These are phyloP conservation scores for Agapornis canus DNA, from an alignment of 2,797 vertebrate genomes.

Conservation along the genomic window DNA sequence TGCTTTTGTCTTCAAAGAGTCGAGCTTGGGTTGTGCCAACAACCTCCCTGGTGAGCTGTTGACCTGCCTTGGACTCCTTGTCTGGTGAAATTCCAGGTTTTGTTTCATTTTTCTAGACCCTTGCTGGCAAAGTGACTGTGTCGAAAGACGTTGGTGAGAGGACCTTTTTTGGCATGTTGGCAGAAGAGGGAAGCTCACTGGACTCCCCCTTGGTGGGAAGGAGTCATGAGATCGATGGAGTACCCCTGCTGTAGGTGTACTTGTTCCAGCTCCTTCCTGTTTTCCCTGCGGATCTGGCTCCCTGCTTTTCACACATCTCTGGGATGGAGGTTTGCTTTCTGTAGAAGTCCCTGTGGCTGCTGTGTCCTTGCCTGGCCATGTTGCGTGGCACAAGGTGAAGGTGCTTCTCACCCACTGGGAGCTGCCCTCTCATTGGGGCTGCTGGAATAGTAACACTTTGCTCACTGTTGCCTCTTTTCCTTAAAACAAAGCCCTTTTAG, in stretches of 20 bases:
- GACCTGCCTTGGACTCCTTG: background rate
- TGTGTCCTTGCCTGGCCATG: background rate
- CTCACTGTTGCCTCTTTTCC: background rate
- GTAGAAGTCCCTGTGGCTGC: background rate
- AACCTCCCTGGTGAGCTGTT: accelerated
- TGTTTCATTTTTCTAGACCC: slow-evolving; percentile 10
- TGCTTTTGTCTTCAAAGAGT: background rate
- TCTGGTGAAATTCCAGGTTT: background rate
- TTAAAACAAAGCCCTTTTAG: background rate
- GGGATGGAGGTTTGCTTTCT: accelerated
- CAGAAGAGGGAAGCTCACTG: background rate
- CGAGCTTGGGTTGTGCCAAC: background rate
- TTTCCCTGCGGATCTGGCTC: background rate
- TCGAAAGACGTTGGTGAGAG: background rate
- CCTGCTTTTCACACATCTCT: background rate
- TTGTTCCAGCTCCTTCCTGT: background rate
- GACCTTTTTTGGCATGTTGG: background rate
- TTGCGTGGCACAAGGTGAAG: background rate
- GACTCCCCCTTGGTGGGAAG: background rate
- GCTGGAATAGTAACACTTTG: background rate
- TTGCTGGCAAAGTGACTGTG: slow-evolving; percentile 36
- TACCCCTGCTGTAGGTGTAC: background rate
- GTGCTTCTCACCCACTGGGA: background rate
- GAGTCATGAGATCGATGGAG: accelerated
- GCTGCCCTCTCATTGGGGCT: background rate